Evolutionary conservation across 1,140 invertebrate genomes (phyloP).

Genomic region (Drosophila grimshawi): DNA sequence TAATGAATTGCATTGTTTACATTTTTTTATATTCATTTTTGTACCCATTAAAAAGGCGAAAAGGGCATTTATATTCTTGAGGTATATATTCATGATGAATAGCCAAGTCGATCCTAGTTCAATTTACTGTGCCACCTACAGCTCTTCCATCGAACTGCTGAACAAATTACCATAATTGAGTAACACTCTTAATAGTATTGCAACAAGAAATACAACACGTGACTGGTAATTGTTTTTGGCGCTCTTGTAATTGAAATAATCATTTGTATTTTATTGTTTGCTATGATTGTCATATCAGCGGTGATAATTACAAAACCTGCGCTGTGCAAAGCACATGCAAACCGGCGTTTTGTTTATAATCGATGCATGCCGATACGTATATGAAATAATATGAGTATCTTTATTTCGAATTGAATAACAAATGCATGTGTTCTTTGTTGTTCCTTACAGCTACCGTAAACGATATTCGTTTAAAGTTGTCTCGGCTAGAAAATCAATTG

Average conservation of each 20-base stretch:
- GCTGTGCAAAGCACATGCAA: constrained; percentile 24
- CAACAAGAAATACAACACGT: constrained; percentile 61
- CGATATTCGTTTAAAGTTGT: constrained; percentile 2
- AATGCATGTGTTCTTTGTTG: not conserved
- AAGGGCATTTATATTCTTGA: too few species aligned
- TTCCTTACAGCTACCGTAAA: not conserved
- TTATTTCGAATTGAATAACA: constrained; percentile 9
- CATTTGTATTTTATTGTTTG: constrained; percentile 3
- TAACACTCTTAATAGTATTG: constrained; percentile 33
- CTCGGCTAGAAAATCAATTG: not conserved
- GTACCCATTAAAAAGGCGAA: too few species aligned
- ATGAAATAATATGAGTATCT: constrained; percentile 3
- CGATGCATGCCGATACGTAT: constrained; percentile 31
- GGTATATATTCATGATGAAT: too few species aligned
- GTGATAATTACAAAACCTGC: constrained; percentile 57
- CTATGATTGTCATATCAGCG: constrained; percentile 42
- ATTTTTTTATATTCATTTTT: too few species aligned
- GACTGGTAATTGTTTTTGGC: constrained; percentile 53
- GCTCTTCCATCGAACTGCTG: too few species aligned
- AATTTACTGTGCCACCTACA: too few species aligned
- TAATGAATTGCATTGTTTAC: too few species aligned
- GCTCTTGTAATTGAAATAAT: constrained; percentile 26
- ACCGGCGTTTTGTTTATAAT: constrained; percentile 23
- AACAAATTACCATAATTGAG: not conserved
- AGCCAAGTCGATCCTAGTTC: too few species aligned